Evolutionary conservation across 53 echinoderm and acorn worm genomes (phyloP), one percentile per base, ranked within the genome.

Genomic region (Paracentrotus lividus): DNA sequence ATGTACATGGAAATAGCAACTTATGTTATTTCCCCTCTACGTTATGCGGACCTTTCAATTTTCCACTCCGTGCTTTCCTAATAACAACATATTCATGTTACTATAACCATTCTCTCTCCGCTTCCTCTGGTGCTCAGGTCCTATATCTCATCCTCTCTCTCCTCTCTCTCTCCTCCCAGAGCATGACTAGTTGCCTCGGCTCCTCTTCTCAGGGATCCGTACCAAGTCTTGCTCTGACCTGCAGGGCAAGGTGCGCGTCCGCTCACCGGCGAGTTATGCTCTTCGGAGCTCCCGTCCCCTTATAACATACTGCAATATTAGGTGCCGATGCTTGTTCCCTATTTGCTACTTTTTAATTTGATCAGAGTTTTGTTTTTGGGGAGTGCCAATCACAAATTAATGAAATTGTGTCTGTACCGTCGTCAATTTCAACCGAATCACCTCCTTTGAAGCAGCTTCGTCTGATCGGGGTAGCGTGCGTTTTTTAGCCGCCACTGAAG

Each of bases 321-420:
- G 44, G n/a, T n/a, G 78, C 78, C 78, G 78, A 78, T 44, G 78
- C 24, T 43, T 44, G 78, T 78, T 78, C 44, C 78, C 78, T 45
- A 45, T 78, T 78, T 47, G 78, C 78, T 45, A 26, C 44, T 3
- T 24, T 8, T 78, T 78, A 36, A 78, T 78, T 78, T 78, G 78
- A 78, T 78, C 78, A 78, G 78, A 78, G 45, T 78, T n/a, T 78
- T 78, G 78, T 78, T 78, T 78, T 78, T n/a, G n/a, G 43, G 78
- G 45, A 47, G 78, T 78, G 78, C 18, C 78, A 78, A 78, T 78
- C 78, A 78, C 78, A 78, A n/a, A 78, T 78, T 45, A 78, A 78
- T 78, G 78, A 78, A 78, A 78, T 26, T 24, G 8, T 69, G 38
- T 69, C 69, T 69, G 14, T 18, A n/a, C 20, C 34, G 15, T 20